phyloP scores from a whole-genome alignment of 2,797 vertebrate species.

The Threskiornis aethiopicus region DNA sequence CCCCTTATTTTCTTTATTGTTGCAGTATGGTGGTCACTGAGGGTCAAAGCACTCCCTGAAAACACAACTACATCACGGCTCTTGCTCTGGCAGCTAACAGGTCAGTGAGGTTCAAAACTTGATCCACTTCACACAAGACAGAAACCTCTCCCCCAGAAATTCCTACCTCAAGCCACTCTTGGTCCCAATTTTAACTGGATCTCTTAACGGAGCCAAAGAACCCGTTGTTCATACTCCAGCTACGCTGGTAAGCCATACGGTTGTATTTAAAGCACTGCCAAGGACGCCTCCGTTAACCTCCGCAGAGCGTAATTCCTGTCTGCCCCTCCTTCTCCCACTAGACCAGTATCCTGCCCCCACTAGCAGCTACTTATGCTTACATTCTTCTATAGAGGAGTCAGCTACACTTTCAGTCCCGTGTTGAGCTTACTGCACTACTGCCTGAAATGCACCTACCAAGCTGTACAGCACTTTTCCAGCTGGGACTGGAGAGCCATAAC shows the following conservation, averaged over 20 bases:
- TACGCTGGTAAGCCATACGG: not conserved
- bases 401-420: fast-evolving
- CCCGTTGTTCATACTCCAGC: not conserved
- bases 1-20: not conserved
- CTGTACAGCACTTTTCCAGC: not conserved
- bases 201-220: not conserved
- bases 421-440: not conserved
- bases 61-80: not conserved
- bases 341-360: not conserved
- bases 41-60: not conserved
- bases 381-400: too few relatives aligned
- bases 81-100: not conserved
- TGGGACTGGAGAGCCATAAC: not conserved
- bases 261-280: not conserved
- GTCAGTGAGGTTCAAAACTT: not conserved
- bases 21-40: not conserved
- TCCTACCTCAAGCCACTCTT: not conserved
- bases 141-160: not conserved
- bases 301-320: fast-evolving
- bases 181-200: not conserved
- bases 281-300: not conserved
- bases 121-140: not conserved
- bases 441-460: not conserved
- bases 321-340: not conserved
- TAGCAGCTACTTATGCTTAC: not conserved